Conservation (phyloP, 2,113 vertebrate genomes). For the Hypanus sabinus region DNA sequence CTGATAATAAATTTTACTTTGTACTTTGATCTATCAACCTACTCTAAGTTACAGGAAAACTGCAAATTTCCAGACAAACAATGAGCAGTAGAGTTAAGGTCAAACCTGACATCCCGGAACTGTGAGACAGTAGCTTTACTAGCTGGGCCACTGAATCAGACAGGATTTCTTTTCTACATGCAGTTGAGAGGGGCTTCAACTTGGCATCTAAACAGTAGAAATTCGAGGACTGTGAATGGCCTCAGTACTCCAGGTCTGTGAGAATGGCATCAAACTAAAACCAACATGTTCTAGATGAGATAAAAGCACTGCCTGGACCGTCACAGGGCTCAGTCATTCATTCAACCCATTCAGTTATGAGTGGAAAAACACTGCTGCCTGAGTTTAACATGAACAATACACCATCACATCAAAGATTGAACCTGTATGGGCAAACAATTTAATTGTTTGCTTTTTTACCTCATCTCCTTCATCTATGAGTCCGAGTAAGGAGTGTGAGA, state of each 20-base stretch:
- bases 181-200: not conserved
- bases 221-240: not conserved
- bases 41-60: no score
- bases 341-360: not conserved
- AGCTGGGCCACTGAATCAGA: not conserved
- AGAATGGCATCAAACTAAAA: not conserved
- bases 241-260: not conserved
- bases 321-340: not conserved
- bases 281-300: not conserved
- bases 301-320: not conserved
- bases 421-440: not conserved
- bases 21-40: no score
- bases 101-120: no score
- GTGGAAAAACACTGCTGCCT: no score
- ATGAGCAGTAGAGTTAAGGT: no score
- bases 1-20: no score
- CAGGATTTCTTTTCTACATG: not conserved
- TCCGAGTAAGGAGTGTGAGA: conserved; percentile 78
- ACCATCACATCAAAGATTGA: not conserved
- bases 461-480: conserved; percentile 85
- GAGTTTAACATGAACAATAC: not conserved
- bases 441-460: conserved; percentile 54
- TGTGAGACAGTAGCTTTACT: no score
- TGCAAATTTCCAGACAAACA: no score
- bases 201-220: not conserved